Conservation (phyloP, 1,140 invertebrate species). For the Scaptomyza hsui region DNA sequence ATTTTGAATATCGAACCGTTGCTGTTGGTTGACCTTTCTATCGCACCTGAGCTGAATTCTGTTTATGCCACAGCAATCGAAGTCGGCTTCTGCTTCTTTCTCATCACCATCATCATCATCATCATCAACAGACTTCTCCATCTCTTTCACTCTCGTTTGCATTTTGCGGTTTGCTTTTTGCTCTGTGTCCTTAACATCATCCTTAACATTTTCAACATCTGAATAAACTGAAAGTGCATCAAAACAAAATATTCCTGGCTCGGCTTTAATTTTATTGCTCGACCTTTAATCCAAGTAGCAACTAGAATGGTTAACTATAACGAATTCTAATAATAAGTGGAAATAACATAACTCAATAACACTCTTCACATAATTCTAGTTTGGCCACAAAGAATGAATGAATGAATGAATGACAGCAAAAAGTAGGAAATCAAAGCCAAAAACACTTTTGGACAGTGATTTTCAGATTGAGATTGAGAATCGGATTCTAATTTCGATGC, state of each 20-base stretch:
- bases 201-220: slow-evolving; percentile 19
- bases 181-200: slow-evolving; percentile 15
- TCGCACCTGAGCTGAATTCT: slow-evolving; percentile 16
- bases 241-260: no score
- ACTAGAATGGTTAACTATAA: no score
- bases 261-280: no score
- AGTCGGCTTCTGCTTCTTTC: background rate
- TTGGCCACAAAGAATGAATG: background rate
- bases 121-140: background rate
- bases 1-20: slow-evolving; percentile 81
- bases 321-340: no score
- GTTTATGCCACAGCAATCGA: background rate
- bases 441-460: slow-evolving; percentile 8
- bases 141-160: slow-evolving; percentile 54
- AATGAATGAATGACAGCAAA: background rate
- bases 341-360: background rate
- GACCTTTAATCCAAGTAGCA: no score
- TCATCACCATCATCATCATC: background rate
- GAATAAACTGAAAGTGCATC: no score
- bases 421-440: slow-evolving; percentile 15
- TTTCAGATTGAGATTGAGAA: slow-evolving; percentile 25
- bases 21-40: slow-evolving; percentile 42
- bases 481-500: slow-evolving; percentile 44
- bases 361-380: background rate
- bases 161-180: slow-evolving; percentile 56